phyloP scores from a whole-genome alignment of 2,888 invertebrate genomes.

The Epinotia brunnichana region DNA sequence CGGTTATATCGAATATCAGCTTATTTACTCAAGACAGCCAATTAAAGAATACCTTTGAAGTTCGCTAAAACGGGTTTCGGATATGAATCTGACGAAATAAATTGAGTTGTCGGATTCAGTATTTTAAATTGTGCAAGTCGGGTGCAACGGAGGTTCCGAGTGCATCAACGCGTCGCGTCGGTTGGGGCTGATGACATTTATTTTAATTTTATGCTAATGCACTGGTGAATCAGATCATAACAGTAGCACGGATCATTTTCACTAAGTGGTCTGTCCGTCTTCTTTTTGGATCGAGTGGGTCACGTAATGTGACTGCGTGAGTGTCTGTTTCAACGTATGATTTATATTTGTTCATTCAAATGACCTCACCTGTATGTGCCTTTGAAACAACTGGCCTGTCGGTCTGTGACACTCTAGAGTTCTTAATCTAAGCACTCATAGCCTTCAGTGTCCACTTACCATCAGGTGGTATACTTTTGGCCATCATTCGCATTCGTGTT shows the following conservation, averaged over 20 bases:
- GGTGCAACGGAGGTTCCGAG: constrained; percentile 59
- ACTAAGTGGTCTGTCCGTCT: constrained; percentile 20
- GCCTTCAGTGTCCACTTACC: too few relatives aligned
- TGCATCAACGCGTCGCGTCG: constrained; percentile 61
- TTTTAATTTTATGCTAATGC: constrained; percentile 62
- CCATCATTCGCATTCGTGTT: too few relatives aligned
- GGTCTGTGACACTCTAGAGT: too few relatives aligned
- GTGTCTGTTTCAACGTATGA: constrained; percentile 5
- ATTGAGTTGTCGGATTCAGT: constrained; percentile 69
- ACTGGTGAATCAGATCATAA: constrained; percentile 37
- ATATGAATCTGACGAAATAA: constrained; percentile 74
- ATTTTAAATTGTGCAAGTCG: constrained; percentile 49
- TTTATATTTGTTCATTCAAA: not conserved
- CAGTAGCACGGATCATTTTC: constrained; percentile 27
- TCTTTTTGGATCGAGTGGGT: constrained; percentile 6
- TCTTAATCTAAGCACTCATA: too few relatives aligned
- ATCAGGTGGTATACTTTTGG: too few relatives aligned
- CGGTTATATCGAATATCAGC: constrained; percentile 54
- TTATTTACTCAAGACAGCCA: constrained; percentile 62
- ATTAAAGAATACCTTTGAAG: constrained; percentile 78
- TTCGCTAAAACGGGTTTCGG: constrained; percentile 70
- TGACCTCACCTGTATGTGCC: not conserved
- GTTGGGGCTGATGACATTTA: constrained; percentile 38
- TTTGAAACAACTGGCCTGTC: too few relatives aligned
- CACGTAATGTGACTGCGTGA: too few relatives aligned